These are phyloP conservation scores for Bacillus rossius DNA, from an alignment of 1,140 invertebrate species.

Conservation along the genomic window DNA sequence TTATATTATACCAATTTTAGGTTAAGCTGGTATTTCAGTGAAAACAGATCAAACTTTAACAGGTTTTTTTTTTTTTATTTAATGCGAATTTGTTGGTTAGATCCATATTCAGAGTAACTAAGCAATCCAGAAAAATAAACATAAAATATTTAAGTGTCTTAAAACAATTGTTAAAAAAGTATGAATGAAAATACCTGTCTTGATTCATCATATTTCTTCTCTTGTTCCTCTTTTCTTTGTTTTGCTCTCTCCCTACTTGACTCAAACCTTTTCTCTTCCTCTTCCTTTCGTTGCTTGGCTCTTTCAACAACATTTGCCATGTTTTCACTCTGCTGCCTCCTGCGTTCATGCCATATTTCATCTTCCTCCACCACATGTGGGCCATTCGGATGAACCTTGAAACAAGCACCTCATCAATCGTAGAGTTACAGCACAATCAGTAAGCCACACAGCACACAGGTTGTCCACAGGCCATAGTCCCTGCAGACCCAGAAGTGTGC, in stretches of 20 bases:
- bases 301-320: slow-evolving; percentile 65
- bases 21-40: too few relatives aligned
- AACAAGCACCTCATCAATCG: too few relatives aligned
- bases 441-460: too few relatives aligned
- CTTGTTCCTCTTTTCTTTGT: slow-evolving; percentile 43
- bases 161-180: not conserved
- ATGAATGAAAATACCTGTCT: not conserved
- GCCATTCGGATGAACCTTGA: not conserved
- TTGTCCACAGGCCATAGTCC: too few relatives aligned
- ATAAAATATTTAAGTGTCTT: not conserved
- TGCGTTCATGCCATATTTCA: slow-evolving; percentile 63
- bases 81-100: too few relatives aligned
- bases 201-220: slow-evolving; percentile 27
- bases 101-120: too few relatives aligned
- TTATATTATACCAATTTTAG: too few relatives aligned
- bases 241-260: slow-evolving; percentile 36
- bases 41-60: too few relatives aligned
- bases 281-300: slow-evolving; percentile 69
- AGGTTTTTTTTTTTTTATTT: too few relatives aligned
- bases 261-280: slow-evolving; percentile 69
- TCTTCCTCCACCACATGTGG: slow-evolving; percentile 53
- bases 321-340: slow-evolving; percentile 59
- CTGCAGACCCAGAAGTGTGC: too few relatives aligned
- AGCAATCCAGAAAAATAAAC: too few relatives aligned
- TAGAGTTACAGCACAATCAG: too few relatives aligned